phyloP scores from a whole-genome alignment of 2,113 vertebrate genomes.

The Chrysochloris asiatica region DNA sequence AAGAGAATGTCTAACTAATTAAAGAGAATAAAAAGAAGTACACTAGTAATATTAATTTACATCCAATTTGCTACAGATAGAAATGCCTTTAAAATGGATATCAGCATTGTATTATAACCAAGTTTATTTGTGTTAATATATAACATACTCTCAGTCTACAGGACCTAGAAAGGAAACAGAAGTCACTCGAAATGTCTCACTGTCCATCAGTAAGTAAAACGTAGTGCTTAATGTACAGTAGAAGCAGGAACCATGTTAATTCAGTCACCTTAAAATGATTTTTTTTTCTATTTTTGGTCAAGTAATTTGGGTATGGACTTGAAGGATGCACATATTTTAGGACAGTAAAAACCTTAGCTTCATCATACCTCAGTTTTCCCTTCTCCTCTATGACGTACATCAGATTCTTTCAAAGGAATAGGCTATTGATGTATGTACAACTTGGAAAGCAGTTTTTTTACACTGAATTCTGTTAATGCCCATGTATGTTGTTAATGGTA shows the following conservation, averaged over 20 bases:
- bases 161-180: neutral
- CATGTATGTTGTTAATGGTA: no score
- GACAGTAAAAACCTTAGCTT: neutral
- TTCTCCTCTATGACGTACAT: neutral
- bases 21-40: constrained; percentile 1
- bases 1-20: neutral
- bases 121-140: neutral
- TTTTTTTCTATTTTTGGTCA: neutral
- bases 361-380: neutral
- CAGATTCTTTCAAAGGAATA: neutral
- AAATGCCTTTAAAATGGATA: constrained; percentile 20
- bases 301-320: neutral
- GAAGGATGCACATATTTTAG: neutral
- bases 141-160: neutral
- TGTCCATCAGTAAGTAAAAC: neutral
- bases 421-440: neutral
- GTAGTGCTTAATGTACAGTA: neutral
- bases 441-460: neutral
- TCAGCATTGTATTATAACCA: constrained; percentile 19
- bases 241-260: neutral
- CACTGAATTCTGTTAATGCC: neutral
- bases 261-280: neutral
- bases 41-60: neutral
- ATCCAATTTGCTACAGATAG: neutral
- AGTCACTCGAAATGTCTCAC: neutral